Conservation (phyloP, 2,797 vertebrate genomes). For the Hippopotamyrus pictus region DNA sequence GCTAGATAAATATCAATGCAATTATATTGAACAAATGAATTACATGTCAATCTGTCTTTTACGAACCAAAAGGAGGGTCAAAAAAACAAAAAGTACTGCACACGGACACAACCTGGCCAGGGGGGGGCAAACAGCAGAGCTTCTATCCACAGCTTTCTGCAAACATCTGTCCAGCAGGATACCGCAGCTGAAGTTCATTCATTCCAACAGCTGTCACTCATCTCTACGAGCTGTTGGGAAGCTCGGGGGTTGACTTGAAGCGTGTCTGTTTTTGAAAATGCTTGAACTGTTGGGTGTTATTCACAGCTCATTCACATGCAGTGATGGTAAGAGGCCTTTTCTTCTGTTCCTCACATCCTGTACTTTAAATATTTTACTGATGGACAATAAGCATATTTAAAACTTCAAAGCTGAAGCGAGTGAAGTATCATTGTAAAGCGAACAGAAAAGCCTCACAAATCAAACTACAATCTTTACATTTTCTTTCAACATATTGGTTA, state of each 20-base stretch:
- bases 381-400: not conserved
- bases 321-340: not conserved
- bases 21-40: not conserved
- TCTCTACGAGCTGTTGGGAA: not conserved
- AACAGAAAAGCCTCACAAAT: not conserved
- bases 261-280: not conserved
- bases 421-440: not conserved
- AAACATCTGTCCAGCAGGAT: not conserved
- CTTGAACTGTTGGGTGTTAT: not conserved
- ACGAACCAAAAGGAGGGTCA: not conserved
- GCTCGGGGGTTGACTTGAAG: not conserved
- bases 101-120: not conserved
- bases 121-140: not conserved
- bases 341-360: not conserved
- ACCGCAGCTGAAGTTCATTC: not conserved
- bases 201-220: not conserved
- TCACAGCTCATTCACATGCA: not conserved
- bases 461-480: not conserved
- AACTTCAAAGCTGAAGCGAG: not conserved
- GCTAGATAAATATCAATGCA: not conserved
- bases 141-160: not conserved
- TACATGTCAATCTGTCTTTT: not conserved
- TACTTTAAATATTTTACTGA: not conserved
- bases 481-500: not conserved
- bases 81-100: not conserved